Evolutionary conservation across 2,797 vertebrate genomes (phyloP).

Genomic region (Myotis daubentonii): DNA sequence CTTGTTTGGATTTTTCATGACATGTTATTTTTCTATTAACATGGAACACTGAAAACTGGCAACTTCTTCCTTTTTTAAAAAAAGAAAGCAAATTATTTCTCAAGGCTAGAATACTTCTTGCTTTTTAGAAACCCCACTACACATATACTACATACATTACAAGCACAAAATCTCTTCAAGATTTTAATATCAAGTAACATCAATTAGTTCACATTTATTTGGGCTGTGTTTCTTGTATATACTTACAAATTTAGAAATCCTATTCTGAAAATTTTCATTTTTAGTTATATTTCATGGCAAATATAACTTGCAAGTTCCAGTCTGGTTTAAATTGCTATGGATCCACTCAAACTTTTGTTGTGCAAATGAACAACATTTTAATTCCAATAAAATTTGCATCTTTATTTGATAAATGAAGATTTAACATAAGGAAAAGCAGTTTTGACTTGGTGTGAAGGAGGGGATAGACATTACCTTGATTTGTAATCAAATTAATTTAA

Average conservation of each 20-base stretch:
- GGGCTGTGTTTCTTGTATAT: background rate
- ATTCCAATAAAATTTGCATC: background rate
- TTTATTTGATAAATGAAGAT: background rate
- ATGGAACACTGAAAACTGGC: background rate
- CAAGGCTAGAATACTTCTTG: background rate
- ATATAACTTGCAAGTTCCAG: background rate
- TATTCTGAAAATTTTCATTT: background rate
- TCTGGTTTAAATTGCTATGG: background rate
- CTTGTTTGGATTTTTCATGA: background rate
- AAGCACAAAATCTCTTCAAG: background rate
- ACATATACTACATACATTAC: background rate
- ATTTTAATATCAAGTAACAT: background rate
- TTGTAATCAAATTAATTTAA: slow-evolving; percentile 20
- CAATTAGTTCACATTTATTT: slow-evolving; percentile 9
- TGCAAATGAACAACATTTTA: background rate
- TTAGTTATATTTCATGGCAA: background rate
- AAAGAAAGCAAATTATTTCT: background rate
- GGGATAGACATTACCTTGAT: background rate
- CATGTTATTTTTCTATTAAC: background rate
- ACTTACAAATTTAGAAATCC: slow-evolving; percentile 32
- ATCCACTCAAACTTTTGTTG: background rate
- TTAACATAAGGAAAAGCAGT: background rate
- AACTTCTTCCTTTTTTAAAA: background rate
- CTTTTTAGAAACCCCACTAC: background rate
- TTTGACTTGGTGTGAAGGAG: background rate